Evolutionary conservation across 2,797 vertebrate genomes (phyloP).

Genomic region (Sebastiscus tertius): DNA sequence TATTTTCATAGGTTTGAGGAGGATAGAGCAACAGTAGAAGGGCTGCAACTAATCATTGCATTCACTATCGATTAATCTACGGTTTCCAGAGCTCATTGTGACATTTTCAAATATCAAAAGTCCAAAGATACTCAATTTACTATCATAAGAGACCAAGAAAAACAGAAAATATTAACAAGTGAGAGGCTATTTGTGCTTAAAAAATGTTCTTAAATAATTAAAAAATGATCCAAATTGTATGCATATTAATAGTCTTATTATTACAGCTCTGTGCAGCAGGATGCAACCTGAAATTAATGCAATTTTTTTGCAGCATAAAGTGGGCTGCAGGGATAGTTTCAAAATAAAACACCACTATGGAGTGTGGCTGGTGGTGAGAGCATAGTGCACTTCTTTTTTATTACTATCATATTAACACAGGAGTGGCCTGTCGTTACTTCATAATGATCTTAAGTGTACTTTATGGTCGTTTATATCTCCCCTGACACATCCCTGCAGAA

Average conservation of each 20-base stretch:
- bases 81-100: neutral
- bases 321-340: neutral
- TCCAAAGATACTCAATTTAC: neutral
- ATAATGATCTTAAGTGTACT: neutral
- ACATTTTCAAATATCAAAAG: neutral
- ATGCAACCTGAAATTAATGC: neutral
- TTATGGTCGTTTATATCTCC: neutral
- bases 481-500: neutral
- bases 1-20: slow-evolving; percentile 34
- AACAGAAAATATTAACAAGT: neutral
- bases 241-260: neutral
- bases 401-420: neutral
- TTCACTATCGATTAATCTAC: neutral
- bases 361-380: neutral
- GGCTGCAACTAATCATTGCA: neutral
- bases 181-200: neutral
- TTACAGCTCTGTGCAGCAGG: too few species aligned
- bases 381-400: neutral
- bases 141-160: too few species aligned
- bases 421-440: neutral
- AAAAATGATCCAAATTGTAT: neutral
- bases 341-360: neutral
- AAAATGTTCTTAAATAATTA: neutral
- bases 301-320: neutral
- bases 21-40: neutral